Evolutionary conservation across 2,797 vertebrate species (phyloP).

Genomic region (Cebuella pygmaea): DNA sequence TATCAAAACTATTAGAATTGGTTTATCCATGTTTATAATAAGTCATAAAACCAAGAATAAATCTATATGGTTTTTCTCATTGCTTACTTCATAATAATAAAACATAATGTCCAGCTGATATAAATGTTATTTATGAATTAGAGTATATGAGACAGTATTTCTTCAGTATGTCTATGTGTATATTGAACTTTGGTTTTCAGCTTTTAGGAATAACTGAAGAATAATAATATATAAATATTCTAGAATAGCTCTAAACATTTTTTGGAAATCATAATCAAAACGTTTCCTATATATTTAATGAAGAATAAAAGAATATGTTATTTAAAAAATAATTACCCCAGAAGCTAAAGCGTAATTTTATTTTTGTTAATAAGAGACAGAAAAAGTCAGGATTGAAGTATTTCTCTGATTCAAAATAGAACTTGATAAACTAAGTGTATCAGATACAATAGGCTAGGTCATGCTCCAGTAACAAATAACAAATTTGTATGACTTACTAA

Average conservation of each 20-base stretch:
- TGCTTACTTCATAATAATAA: slow-evolving; percentile 12
- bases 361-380: background rate
- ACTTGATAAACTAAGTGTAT: background rate
- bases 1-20: background rate
- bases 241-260: background rate
- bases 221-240: slow-evolving; percentile 19
- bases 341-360: background rate
- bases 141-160: background rate
- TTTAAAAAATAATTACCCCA: background rate
- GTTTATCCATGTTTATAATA: slow-evolving; percentile 24
- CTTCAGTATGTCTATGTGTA: background rate
- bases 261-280: background rate
- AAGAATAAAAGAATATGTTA: background rate
- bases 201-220: slow-evolving; percentile 7
- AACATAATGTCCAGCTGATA: background rate
- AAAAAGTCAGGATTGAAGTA: background rate
- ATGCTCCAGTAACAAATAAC: background rate
- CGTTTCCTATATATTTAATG: background rate
- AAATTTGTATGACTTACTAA: background rate
- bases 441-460: background rate
- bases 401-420: background rate
- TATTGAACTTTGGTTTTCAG: slow-evolving; percentile 7
- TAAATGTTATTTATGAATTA: background rate
- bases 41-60: slow-evolving; percentile 31
- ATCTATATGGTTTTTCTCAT: background rate